Evolutionary conservation across 1,140 invertebrate species (phyloP), one percentile per base, ranked within the genome.

Genomic region (Philotrypesis tridentata): DNA sequence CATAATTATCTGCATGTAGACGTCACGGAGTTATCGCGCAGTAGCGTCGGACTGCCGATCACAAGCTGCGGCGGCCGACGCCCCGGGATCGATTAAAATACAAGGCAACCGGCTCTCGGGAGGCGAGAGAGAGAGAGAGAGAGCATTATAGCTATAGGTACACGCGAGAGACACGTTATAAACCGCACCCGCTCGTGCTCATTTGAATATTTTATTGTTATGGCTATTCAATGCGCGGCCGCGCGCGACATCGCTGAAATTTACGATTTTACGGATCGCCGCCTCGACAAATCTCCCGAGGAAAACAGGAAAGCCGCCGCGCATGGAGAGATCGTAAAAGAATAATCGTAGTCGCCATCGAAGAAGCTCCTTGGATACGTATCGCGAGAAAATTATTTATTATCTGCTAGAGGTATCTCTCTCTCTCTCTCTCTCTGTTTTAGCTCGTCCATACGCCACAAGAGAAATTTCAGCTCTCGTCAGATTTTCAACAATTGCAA

Each of bases 171-270:
- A 37, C 33, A 25, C 65, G 29, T 68, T 68, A 68, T 31, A 31
- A 68, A 23, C 65, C 65, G 11, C 65, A 40, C 33, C 31, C 33
- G 68, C 70, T 87, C 86, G 84, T 86, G 68, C 70, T 87, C 86
- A 84, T 87, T 87, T 87, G 71, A 87, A 88, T 88, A 87, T 88
- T 88, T 88, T 88, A 87, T 87, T 87, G 84, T 87, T 84, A 84
- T 81, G 48, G 65, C 77, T 84, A 83, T 85, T 85, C 80, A 85
- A 87, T 86, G 84, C 27, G 37, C 33, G 37, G 40, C 9, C 48
- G 60, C 73, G 63, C 43, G 61, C 8, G 40, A 74, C 83, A 85
- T 83, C 83, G 80, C 81, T 78, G 83, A 79, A 80, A 63, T 63
- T 82, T 71, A 84, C 29, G 82, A 80, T 84, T 85, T 87, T 86